Base-by-base conservation (phyloP, 2,888 invertebrate species). In the Hydraecia micacea region DNA sequence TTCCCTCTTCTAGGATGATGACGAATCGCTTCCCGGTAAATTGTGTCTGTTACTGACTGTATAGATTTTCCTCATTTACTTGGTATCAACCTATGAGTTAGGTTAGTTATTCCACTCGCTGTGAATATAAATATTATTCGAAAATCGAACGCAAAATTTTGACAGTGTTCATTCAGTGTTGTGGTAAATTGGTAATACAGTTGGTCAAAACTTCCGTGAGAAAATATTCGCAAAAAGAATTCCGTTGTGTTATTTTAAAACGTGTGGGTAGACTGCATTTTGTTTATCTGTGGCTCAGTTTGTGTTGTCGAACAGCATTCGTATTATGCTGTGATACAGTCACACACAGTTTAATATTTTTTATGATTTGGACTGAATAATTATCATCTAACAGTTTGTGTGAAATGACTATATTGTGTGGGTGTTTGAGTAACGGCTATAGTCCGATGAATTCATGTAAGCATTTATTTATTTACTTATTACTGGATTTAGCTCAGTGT, bases 351-450 rank as follows among this genome's bases (percentile, higher is more conserved):
- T 32, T 11, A n/a, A n/a, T n/a, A 8, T 42, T 42, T 63, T 69
- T 66, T 66, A 6, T 28, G 5, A 32, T 15, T 75, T 11, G 7
- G 11, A 39, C 49, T 32, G 11, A n/a, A 6, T 39, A n/a, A n/a
- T n/a, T n/a, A 42, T 18, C 2, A 15, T 67, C 11, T 58, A 25
- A 25, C 0, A 39, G 52, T 60, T 39, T 60, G 25, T 65, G 18
- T 25, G 79, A 60, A 75, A 89, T 89, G 86, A 86, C 89, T 72
- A 75, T 85, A 46, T 76, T 90, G n/a, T 93, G 92, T 82, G 90
- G 91, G 7, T 93, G 93, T 80, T 79, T 93, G 55, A 87, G 88
- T 18, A 83, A 91, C 73, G 86, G 81, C 8, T 89, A 90, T 63
- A 77, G 78, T 15, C 86, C 78, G 7, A 85, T 91, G 73, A 87